Evolutionary conservation across 2,797 vertebrate species (phyloP).

Genomic region (Dallia pectoralis): DNA sequence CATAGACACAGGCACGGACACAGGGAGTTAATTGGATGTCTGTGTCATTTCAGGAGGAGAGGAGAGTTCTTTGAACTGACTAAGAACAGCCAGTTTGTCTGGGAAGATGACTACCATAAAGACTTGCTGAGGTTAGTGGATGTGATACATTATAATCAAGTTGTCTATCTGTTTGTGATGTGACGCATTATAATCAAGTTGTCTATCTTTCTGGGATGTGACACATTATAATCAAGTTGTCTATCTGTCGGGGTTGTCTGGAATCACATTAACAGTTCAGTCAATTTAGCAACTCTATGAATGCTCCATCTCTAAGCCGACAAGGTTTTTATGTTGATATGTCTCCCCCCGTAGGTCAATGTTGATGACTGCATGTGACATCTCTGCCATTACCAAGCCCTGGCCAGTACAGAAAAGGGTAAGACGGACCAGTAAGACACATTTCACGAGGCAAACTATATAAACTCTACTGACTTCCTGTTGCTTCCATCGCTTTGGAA

Average conservation of each 20-base stretch:
- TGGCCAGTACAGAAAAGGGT: slow-evolving; percentile 97
- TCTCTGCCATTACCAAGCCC: slow-evolving; percentile 98
- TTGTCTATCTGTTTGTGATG: background rate
- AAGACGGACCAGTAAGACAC: slow-evolving; percentile 25
- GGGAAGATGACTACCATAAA: slow-evolving; percentile 87
- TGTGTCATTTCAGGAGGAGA: slow-evolving; percentile 77
- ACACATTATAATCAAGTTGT: background rate
- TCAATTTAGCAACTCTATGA: background rate
- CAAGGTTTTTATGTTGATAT: slow-evolving; percentile 17
- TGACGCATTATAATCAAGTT: background rate
- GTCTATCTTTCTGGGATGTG: background rate
- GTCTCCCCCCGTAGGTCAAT: slow-evolving; percentile 81
- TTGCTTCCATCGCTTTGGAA: background rate
- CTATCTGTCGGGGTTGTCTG: background rate
- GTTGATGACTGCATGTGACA: slow-evolving; percentile 98
- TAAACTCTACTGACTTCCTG: background rate
- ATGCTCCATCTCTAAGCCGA: background rate
- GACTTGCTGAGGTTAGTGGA: slow-evolving; percentile 84
- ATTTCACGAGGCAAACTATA: background rate
- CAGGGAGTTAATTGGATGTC: slow-evolving; percentile 34
- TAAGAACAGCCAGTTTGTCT: slow-evolving; percentile 87
- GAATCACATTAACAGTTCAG: background rate
- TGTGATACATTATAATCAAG: background rate
- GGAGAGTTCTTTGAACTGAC: slow-evolving; percentile 95
- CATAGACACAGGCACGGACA: background rate